These are phyloP conservation scores for Tetramorium parvispinum DNA, from an alignment of 1,140 invertebrate genomes.

Conservation along the genomic window DNA sequence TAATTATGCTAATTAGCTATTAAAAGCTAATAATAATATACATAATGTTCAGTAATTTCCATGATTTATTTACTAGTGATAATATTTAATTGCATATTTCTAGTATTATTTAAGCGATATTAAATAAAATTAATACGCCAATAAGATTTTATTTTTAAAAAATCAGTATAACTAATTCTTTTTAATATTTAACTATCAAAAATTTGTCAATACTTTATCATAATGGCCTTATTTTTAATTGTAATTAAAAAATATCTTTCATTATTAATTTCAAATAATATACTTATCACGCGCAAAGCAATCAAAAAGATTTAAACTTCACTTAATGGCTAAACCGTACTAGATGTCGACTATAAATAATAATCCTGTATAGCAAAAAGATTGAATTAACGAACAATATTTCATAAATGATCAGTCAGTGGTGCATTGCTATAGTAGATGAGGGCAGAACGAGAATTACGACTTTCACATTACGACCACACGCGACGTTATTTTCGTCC, in stretches of 20 bases:
- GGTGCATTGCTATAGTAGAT: neutral
- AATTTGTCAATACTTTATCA: neutral
- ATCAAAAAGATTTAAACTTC: neutral
- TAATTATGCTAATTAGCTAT: slow-evolving; percentile 51
- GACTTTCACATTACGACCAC: neutral
- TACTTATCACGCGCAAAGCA: neutral
- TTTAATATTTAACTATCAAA: neutral
- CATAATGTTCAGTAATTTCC: slow-evolving; percentile 22
- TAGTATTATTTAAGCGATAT: neutral
- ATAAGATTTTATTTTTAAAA: neutral
- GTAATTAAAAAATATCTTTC: neutral
- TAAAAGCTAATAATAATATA: slow-evolving; percentile 35
- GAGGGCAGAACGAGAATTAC: slow-evolving; percentile 4
- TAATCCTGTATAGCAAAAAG: neutral
- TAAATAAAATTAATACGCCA: neutral
- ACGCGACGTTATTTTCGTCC: slow-evolving; percentile 22
- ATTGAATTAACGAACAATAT: slow-evolving; percentile 32
- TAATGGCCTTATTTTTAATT: neutral
- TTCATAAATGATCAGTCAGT: neutral
- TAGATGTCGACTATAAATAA: slow-evolving; percentile 9
- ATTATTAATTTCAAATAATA: neutral
- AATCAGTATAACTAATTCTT: neutral
- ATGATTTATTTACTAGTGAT: slow-evolving; percentile 26
- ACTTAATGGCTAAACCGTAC: neutral
- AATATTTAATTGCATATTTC: slow-evolving; percentile 15